Evolutionary conservation across 2,888 invertebrate genomes (phyloP), one percentile per base, ranked within the genome.

Genomic region (Leptopilina myrica): DNA sequence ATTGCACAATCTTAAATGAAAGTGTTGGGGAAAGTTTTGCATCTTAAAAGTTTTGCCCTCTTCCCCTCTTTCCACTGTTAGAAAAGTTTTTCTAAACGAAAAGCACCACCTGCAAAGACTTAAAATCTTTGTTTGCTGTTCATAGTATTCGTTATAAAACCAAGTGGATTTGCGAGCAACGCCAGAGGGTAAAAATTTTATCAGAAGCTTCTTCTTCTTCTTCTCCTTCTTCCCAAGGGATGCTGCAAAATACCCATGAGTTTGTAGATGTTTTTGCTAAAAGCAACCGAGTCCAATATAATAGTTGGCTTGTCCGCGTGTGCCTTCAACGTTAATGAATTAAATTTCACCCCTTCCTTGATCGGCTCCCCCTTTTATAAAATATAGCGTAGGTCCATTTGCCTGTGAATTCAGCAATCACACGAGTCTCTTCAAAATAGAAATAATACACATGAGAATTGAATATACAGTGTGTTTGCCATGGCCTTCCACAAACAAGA

Each of bases 181-280:
- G 78, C 79, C 73, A 80, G 77, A 80, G 82, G 82, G 83, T 76
- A 78, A 77, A 77, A 83, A 82, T 77, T 80, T 84, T 80, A 84
- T 80, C 83, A 81, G 33, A 56, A 78, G 75, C 78, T 81, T 77
- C 79, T 76, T 81, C 84, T 76, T 81, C 84, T 46, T 46, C 46
- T 46, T 46, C 46, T 46, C 7, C 46, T 46, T 46, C 8, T 49
- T 49, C 84, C 84, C 84, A 43, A 40, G 84, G 82, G 84, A 82
- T 77, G 43, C 43, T 77, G 43, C 43, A 49, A 64, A 76, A 76
- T 78, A 80, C 78, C 78, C 84, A 85, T 83, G 83, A 85, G 85
- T 83, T 86, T 86, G 83, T 87, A 88, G 87, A 88, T 88, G 88
- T 88, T 88, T 88, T 33, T 86, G 84, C 86, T 84, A 83, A 87